Base-by-base conservation (phyloP, 92 coral and sea anemone genomes). In the Bergia puertoricense region DNA sequence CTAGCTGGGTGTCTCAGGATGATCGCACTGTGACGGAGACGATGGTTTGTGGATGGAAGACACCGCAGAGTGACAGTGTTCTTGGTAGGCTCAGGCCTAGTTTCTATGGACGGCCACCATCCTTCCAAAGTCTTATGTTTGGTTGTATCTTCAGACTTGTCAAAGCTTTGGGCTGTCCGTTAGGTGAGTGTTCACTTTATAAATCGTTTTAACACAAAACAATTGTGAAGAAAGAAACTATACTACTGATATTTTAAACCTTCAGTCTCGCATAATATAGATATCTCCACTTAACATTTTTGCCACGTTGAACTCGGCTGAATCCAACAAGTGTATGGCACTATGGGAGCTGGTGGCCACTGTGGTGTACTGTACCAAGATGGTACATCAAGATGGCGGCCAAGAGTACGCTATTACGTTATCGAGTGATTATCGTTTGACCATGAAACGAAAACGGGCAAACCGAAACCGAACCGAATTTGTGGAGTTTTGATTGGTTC, bases 141-240 rank as follows among this genome's bases (percentile, higher is more conserved):
- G 96, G 96, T 41, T 95, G 98, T 86, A 91, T 94, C 76, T 82
- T 94, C 67, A 80, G 92, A 39, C 94, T 97, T 11, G 81, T 97
- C 43, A 89, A 94, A 74, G 95, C 97, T 20, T 76, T 97, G 10
- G 99, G 99, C 22, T 97, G 99, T 74, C 98, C 99, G 15, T 72
- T 92, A 88, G 98, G 98, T 95, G 77, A 13, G 91, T 81, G 9
- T 36, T 6, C 3, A 51, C 3, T 50, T 23, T 22, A 30, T 2
- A 23, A 23, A 62, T 62, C 18, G 30, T 62, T 18, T 57, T 62
- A 1, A 62, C 69, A 18, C 54, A 10, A 15, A 62, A 18, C 18
- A 62, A 22, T 62, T 23, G 0, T 62, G 1, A 16, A 62, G 69
- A 62, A 16, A 18, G 69, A 62, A 62, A 62, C 3, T 0, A 0